phyloP scores from a whole-genome alignment of 2,888 invertebrate genomes.

The Scaptomyza cyrtandrae region DNA sequence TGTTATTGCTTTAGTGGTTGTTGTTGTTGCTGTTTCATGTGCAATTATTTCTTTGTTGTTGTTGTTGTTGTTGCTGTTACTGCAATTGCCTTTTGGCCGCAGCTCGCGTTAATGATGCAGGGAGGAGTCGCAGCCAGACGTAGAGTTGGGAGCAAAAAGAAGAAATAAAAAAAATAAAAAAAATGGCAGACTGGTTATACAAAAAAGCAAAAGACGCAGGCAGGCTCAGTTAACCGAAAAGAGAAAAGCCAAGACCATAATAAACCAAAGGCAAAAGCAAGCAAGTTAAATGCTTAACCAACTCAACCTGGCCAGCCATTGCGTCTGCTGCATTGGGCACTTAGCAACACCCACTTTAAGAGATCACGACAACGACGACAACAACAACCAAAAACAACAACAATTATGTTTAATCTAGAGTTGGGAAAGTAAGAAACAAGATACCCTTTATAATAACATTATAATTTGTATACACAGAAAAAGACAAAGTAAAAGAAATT shows the following conservation, averaged over 20 bases:
- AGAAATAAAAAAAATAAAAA: no score
- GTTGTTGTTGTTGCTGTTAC: slow-evolving; percentile 25
- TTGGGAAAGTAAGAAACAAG: background rate
- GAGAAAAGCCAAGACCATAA: background rate
- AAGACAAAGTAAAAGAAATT: no score
- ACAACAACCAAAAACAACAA: slow-evolving; percentile 23
- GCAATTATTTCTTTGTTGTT: slow-evolving; percentile 60
- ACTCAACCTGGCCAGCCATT: slow-evolving; percentile 64
- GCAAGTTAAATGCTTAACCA: background rate
- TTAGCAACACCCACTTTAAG: slow-evolving; percentile 75
- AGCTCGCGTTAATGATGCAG: slow-evolving; percentile 75
- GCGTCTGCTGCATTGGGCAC: slow-evolving; percentile 73
- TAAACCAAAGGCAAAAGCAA: background rate
- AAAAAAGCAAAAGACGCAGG: background rate
- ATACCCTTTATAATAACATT: slow-evolving; percentile 9
- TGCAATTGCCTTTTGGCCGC: slow-evolving; percentile 55
- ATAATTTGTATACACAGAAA: no score
- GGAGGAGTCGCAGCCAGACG: slow-evolving; percentile 43
- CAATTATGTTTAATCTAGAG: slow-evolving; percentile 8
- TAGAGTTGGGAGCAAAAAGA: slow-evolving; percentile 16
- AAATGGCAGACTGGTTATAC: slow-evolving; percentile 75
- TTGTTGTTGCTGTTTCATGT: slow-evolving; percentile 39
- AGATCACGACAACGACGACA: slow-evolving; percentile 60
- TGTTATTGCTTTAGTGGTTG: slow-evolving; percentile 16
- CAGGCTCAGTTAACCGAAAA: background rate